Base-by-base conservation (phyloP, 1,140 invertebrate species). In the Drosophila teissieri region DNA sequence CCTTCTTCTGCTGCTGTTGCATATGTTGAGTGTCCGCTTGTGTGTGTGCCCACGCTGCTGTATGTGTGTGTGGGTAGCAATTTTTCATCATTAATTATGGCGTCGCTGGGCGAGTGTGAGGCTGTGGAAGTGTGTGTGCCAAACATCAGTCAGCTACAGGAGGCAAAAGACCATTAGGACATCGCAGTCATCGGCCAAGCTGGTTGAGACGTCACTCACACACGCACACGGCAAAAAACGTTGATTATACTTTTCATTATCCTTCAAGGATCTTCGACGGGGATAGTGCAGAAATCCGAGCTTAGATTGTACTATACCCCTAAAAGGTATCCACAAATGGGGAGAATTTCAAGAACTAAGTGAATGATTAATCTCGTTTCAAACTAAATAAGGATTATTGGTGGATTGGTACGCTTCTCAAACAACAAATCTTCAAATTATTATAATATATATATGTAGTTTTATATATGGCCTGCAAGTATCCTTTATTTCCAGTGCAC, bases 81-180 rank as follows among this genome's bases (percentile, higher is more conserved):
- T 86, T 86, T 86, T 86, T 86, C 83, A 86, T 86, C 83, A 86
- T 86, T 86, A 86, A 86, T 86, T 86, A 86, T 86, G 83, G 83
- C 83, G 83, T 78, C 53, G 62, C 54, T 75, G 61, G 63, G 24
- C 78, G 69, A 73, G 83, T 79, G 82, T 75, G 73, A 52, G 64
- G 51, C 17, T 31, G 42, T n/a, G 58, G 24, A 14, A 40, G 52
- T 78, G 79, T 80, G 83, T 88, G 82, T 82, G 73, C 73, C 81
- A 86, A 88, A 86, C 82, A 86, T 86, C 82, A 86, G 79, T 86
- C 82, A 86, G 79, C 64, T 80, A 81, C 82, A 85, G 82, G 82
- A 74, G 83, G 72, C 77, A 75, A 85, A 83, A 83, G 83, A 86
- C 82, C 82, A 86, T 86, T 86, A 86, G 83, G 83, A 68, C 54